These are phyloP conservation scores for Heliconius charithonia DNA, from an alignment of 2,888 invertebrate species.

Conservation along the genomic window DNA sequence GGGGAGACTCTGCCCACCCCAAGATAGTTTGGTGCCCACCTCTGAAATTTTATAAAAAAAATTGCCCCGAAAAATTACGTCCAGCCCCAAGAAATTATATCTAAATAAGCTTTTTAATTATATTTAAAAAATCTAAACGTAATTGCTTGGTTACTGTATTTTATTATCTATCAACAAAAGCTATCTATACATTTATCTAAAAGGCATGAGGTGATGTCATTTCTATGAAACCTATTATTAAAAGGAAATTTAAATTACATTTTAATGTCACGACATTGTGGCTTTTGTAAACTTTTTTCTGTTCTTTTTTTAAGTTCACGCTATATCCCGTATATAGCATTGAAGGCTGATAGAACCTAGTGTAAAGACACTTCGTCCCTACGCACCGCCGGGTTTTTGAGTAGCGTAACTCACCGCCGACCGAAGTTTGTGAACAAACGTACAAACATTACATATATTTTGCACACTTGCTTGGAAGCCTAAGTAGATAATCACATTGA, in stretches of 20 bases:
- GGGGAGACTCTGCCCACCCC: too few species aligned
- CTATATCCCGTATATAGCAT: too few species aligned
- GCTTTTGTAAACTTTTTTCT: not conserved
- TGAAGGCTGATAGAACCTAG: too few species aligned
- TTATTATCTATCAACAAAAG: constrained; percentile 1
- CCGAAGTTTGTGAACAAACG: too few species aligned
- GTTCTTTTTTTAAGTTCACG: not conserved
- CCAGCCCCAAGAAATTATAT: too few species aligned
- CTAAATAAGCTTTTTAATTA: not conserved
- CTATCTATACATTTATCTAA: constrained; percentile 25
- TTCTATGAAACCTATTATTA: constrained; percentile 14
- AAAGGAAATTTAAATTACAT: constrained; percentile 4
- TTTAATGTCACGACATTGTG: not conserved
- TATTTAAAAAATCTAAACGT: not conserved
- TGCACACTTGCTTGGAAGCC: too few species aligned
- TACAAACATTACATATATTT: too few species aligned
- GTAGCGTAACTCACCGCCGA: not conserved
- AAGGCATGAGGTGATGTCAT: not conserved
- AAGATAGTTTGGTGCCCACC: too few species aligned
- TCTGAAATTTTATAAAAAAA: too few species aligned
- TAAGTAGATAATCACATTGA: too few species aligned
- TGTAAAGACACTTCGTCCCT: too few species aligned
- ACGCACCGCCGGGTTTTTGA: not conserved
- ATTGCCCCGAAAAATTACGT: too few species aligned
- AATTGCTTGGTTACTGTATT: constrained; percentile 1